A percentile compares a stretch with the other conserved stretches of the same genome.
phyloP scores from a whole-genome alignment of 1,140 invertebrate species.

The Caenorhabditis remanei region DNA sequence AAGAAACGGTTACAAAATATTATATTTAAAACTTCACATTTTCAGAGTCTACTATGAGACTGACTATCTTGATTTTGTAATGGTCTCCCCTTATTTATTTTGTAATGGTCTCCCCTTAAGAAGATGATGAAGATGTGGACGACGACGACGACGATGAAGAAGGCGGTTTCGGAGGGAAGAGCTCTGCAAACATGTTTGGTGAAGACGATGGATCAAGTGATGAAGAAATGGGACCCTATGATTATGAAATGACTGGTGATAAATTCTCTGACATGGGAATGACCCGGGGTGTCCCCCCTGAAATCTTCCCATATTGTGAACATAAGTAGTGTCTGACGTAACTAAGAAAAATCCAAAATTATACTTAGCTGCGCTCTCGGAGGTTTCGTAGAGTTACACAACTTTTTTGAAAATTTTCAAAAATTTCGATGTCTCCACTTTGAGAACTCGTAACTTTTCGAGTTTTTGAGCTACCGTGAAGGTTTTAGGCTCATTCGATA shows the following conservation, averaged over 20 bases:
- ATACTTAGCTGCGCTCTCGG: too few species aligned
- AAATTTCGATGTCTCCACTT: too few species aligned
- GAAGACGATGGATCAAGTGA: conserved; percentile 32
- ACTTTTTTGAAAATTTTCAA: too few species aligned
- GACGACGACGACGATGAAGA: conserved; percentile 12
- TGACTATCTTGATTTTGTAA: neutral
- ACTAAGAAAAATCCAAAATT: too few species aligned
- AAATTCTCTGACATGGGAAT: conserved; percentile 26
- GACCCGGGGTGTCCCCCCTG: too few species aligned
- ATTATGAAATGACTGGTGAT: conserved; percentile 36
- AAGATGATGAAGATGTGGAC: conserved; percentile 7
- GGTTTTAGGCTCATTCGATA: too few species aligned
- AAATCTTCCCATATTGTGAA: too few species aligned
- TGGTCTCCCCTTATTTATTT: neutral
- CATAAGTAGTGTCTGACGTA: too few species aligned
- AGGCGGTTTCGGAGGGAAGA: conserved; percentile 30
- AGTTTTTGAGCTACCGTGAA: too few species aligned
- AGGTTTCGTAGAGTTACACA: too few species aligned
- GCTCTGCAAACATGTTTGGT: conserved; percentile 12
- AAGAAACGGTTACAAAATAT: neutral
- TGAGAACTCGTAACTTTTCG: too few species aligned
- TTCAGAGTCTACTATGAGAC: neutral
- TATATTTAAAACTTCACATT: neutral
- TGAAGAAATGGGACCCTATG: conserved; percentile 11
- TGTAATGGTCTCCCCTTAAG: too few species aligned